A percentile compares a stretch with the other conserved stretches of the same genome.
phyloP scores from a whole-genome alignment of 2,113 vertebrate genomes.

The Megaceryle maxima region DNA sequence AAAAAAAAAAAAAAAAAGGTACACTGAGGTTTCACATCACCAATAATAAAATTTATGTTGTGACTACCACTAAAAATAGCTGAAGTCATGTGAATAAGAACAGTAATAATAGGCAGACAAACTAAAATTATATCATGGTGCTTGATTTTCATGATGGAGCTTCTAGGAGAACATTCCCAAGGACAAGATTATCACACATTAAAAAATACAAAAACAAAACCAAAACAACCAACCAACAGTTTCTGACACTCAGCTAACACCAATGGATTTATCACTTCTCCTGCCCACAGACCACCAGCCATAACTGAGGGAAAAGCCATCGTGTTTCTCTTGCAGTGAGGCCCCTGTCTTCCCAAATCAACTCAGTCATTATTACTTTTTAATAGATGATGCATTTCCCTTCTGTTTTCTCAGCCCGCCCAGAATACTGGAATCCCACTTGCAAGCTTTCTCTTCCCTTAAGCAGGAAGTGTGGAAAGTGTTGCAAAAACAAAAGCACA shows the following conservation, averaged over 20 bases:
- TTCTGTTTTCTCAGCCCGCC: neutral
- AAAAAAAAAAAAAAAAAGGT: neutral
- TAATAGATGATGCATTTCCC: neutral
- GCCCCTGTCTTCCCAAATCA: neutral
- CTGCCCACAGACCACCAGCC: neutral
- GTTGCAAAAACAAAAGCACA: neutral
- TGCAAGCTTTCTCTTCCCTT: neutral
- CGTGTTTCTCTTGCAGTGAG: neutral
- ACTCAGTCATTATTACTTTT: neutral
- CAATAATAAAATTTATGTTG: neutral
- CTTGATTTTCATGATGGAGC: neutral
- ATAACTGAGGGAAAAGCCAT: neutral
- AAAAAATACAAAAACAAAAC: neutral
- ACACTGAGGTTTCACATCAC: neutral
- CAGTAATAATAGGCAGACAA: neutral
- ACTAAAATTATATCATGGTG: neutral
- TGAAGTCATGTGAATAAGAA: neutral
- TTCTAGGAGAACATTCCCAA: neutral
- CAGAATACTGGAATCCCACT: neutral
- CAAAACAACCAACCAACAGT: neutral
- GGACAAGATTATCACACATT: neutral
- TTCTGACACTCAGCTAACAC: neutral
- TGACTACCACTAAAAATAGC: neutral
- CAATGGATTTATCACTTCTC: neutral
- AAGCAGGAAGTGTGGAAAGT: neutral